Evolutionary conservation across 2,113 vertebrate genomes (phyloP).

Genomic region (Grantiella picta): DNA sequence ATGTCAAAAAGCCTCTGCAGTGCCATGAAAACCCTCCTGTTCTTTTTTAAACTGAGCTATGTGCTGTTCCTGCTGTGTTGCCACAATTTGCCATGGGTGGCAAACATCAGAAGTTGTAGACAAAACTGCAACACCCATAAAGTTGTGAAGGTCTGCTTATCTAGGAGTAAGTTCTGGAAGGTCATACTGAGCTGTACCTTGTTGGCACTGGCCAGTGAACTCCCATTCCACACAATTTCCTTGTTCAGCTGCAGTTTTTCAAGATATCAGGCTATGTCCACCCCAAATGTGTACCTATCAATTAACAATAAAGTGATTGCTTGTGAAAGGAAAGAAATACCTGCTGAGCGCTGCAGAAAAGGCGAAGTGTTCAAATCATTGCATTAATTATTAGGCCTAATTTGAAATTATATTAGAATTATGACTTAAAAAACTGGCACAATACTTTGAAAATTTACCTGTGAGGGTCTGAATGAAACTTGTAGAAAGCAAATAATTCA

Average conservation of each 20-base stretch:
- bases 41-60: neutral
- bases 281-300: neutral
- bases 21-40: neutral
- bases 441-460: neutral
- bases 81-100: neutral
- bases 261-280: neutral
- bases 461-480: neutral
- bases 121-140: neutral
- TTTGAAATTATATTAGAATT: neutral
- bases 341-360: neutral
- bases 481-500: neutral
- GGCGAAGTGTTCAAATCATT: neutral
- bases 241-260: neutral
- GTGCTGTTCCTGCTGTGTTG: neutral
- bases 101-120: neutral
- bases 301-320: neutral
- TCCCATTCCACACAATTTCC: neutral
- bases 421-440: neutral
- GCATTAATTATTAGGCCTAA: neutral
- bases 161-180: neutral
- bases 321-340: neutral
- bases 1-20: neutral
- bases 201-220: neutral
- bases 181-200: neutral
- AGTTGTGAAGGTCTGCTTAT: neutral